Evolutionary conservation across 2,113 vertebrate species (phyloP), one percentile per base, ranked within the genome.

Genomic region (Gavia stellata): DNA sequence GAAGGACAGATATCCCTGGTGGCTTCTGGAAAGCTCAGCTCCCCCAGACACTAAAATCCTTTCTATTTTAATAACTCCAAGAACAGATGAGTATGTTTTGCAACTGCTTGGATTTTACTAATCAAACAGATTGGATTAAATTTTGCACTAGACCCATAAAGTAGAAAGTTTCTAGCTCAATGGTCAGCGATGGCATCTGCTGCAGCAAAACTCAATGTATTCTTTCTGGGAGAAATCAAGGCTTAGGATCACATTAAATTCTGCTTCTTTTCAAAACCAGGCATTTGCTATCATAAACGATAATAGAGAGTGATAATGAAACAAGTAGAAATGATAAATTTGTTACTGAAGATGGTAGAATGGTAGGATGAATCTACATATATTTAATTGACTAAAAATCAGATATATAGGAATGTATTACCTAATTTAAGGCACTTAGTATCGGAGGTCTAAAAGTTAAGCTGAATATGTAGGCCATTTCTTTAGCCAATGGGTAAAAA

Each of bases 141-240:
- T 91, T 90, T 85, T 85, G 9, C 24, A 28, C 26, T 70, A 86
- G 44, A 73, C 23, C 38, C 53, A 85, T 65, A 65, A 82, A 87
- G 36, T 19, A 67, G 36, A 44, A 95, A 42, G 44, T 80, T 96
- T 94, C 34, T 87, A 75, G 28, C 33, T 92, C 53, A 58, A 7
- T 85, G 92, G 90, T 75, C 92, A 96, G 86, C 40, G 66, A 73
- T 66, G 71, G 45, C 92, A 87, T 85, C 61, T 91, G 73, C 65
- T 91, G 70, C 53, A 53, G 29, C 34, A 62, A 71, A 94, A 45
- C 6, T 53, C 52, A 33, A 2, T 1, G 1, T 49, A 25, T 40
- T 14, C 26, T 40, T 88, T 84, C 80, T 40, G 49, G 16, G 70
- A 92, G 53, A 87, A 75, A 66, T 75, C 23, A 56, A 75, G 16